A percentile compares a stretch with the other conserved stretches of the same genome.
Evolutionary conservation across 1,140 invertebrate species (phyloP).

Genomic region (Drosophila tsacasi): DNA sequence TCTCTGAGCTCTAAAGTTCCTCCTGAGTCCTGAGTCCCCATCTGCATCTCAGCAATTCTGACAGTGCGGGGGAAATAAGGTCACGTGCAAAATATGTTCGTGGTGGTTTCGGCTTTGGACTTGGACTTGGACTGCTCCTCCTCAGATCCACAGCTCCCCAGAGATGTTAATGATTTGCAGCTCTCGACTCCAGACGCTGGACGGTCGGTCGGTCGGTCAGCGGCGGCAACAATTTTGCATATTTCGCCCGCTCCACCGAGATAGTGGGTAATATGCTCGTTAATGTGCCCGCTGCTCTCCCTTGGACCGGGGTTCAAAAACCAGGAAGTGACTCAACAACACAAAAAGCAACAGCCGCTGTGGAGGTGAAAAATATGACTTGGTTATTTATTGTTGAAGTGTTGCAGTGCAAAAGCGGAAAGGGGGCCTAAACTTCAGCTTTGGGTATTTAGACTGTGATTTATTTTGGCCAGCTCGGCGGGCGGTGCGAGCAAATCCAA

Average conservation of each 20-base stretch:
- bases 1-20: constrained; percentile 21
- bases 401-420: constrained; percentile 74
- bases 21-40: constrained; percentile 15
- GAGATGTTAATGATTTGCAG: constrained; percentile 83
- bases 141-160: constrained; percentile 24
- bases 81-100: constrained; percentile 82
- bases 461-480: constrained; percentile 73
- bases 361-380: constrained; percentile 81
- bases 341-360: constrained; percentile 36
- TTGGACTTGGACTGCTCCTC: constrained; percentile 9
- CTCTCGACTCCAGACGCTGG: constrained; percentile 48
- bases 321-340: constrained; percentile 82
- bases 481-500: constrained; percentile 58
- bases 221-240: constrained; percentile 81
- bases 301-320: constrained; percentile 71
- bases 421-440: constrained; percentile 74
- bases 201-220: constrained; percentile 35
- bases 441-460: constrained; percentile 81
- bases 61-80: constrained; percentile 80
- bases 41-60: constrained; percentile 54
- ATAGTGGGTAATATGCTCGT: constrained; percentile 82
- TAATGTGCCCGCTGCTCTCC: constrained; percentile 72
- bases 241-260: constrained; percentile 64
- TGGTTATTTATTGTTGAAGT: constrained; percentile 84
- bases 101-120: constrained; percentile 59